Evolutionary conservation across 2,113 vertebrate genomes (phyloP).

Genomic region (Toxotes chatareus): DNA sequence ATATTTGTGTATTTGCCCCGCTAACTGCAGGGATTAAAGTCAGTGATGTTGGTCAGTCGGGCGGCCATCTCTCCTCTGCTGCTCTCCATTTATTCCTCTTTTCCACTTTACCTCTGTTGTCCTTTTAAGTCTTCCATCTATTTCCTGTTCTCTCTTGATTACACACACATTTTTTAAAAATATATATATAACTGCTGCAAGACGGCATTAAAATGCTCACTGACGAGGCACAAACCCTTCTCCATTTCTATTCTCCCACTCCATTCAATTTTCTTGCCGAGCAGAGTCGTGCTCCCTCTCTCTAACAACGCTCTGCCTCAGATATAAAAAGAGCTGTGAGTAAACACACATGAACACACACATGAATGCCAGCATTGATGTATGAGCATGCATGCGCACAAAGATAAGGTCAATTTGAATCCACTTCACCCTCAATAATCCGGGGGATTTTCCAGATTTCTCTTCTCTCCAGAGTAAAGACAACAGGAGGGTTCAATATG

Average conservation of each 20-base stretch:
- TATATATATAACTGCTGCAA: conserved; percentile 14
- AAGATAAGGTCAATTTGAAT: conserved; percentile 41
- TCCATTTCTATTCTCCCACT: conserved; percentile 11
- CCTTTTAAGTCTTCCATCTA: conserved; percentile 22
- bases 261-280: neutral
- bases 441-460: conserved; percentile 39
- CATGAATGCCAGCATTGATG: neutral
- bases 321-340: conserved; percentile 2
- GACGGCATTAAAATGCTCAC: conserved; percentile 7
- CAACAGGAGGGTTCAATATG: conserved; percentile 13
- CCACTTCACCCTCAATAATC: conserved; percentile 36
- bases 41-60: conserved; percentile 6
- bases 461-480: conserved; percentile 23
- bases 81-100: conserved; percentile 21
- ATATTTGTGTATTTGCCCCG: conserved; percentile 35
- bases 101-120: conserved; percentile 16
- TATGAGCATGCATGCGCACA: conserved; percentile 23
- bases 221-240: conserved; percentile 21
- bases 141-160: conserved; percentile 27
- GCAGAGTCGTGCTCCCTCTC: neutral
- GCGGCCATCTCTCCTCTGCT: neutral
- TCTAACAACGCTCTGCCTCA: neutral
- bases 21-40: conserved; percentile 56
- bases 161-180: neutral
- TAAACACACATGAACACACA: conserved; percentile 19